Evolutionary conservation across 2,888 invertebrate genomes (phyloP).

Genomic region (Bhutanitis thaidina): DNA sequence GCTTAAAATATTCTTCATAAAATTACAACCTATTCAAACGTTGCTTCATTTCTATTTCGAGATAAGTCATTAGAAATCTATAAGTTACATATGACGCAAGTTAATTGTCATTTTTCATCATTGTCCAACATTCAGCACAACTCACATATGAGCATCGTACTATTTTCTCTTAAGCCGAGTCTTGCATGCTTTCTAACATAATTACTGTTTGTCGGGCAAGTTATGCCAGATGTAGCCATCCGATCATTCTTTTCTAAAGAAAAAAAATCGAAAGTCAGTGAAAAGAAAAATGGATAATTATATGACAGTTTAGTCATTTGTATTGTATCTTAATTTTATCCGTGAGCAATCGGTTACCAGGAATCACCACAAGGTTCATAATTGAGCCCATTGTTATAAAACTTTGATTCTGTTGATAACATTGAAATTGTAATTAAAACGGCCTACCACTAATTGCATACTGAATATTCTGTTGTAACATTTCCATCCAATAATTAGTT

Average conservation of each 20-base stretch:
- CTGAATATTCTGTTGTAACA: too few relatives aligned
- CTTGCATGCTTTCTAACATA: constrained; percentile 39
- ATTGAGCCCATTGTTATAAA: not conserved
- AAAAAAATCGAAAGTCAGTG: constrained; percentile 16
- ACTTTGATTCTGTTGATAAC: too few relatives aligned
- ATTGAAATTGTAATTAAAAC: too few relatives aligned
- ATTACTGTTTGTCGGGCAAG: constrained; percentile 29
- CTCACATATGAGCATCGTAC: not conserved
- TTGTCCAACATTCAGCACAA: too few relatives aligned
- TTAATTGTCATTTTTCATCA: too few relatives aligned
- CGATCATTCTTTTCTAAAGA: constrained; percentile 16
- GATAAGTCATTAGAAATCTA: too few relatives aligned
- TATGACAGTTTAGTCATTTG: constrained; percentile 5
- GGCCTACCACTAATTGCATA: too few relatives aligned
- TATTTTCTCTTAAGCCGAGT: constrained; percentile 29
- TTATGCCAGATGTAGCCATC: constrained; percentile 26
- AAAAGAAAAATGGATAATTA: constrained; percentile 18
- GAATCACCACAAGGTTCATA: not conserved
- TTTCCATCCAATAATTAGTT: too few relatives aligned
- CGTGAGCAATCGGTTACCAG: not conserved
- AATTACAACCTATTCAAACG: too few relatives aligned
- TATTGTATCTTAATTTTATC: not conserved
- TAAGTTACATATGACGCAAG: too few relatives aligned
- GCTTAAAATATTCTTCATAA: too few relatives aligned
- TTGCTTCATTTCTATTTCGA: too few relatives aligned